These are phyloP conservation scores for Xiphophorus hellerii DNA, from an alignment of 2,113 vertebrate genomes.

Conservation along the genomic window DNA sequence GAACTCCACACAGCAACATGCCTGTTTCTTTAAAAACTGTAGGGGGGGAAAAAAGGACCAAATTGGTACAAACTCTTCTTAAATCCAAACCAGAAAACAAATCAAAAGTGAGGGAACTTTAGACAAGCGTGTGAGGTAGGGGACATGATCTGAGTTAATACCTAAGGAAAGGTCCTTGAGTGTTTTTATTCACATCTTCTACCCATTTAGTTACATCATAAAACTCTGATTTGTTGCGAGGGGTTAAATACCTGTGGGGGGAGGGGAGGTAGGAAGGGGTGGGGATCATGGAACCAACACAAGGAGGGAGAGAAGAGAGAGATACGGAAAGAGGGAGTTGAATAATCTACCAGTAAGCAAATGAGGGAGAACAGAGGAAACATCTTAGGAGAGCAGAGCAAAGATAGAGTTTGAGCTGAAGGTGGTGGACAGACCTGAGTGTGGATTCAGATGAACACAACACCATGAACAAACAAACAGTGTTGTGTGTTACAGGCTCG, in stretches of 20 bases:
- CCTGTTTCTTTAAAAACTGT: conserved; percentile 13
- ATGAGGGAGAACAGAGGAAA: conserved; percentile 77
- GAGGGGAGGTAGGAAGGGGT: conserved; percentile 34
- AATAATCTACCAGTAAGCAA: conserved; percentile 61
- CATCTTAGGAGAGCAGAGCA: conserved; percentile 93
- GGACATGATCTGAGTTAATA: conserved; percentile 90
- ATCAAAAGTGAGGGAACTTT: conserved; percentile 62
- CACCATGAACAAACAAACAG: conserved; percentile 59
- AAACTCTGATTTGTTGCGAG: conserved; percentile 98
- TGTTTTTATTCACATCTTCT: conserved; percentile 99
- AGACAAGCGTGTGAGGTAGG: conserved; percentile 65
- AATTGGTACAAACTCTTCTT: conserved; percentile 8
- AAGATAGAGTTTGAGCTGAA: conserved; percentile 85
- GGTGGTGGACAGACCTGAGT: conserved; percentile 64
- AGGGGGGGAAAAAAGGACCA: conserved; percentile 3
- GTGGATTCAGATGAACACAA: conserved; percentile 61
- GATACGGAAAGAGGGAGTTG: conserved; percentile 58
- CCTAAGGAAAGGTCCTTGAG: conserved; percentile 98
- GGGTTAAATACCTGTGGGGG: conserved; percentile 99
- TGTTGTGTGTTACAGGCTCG: conserved; percentile 49
- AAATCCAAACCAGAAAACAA: conserved; percentile 61
- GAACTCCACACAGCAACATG: conserved; percentile 47
- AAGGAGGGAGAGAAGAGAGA: conserved; percentile 81
- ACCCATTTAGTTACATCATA: conserved; percentile 99
- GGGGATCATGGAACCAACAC: conserved; percentile 87